These are phyloP conservation scores for Bombus impatiens DNA, from an alignment of 1,140 invertebrate genomes.

Conservation along the genomic window DNA sequence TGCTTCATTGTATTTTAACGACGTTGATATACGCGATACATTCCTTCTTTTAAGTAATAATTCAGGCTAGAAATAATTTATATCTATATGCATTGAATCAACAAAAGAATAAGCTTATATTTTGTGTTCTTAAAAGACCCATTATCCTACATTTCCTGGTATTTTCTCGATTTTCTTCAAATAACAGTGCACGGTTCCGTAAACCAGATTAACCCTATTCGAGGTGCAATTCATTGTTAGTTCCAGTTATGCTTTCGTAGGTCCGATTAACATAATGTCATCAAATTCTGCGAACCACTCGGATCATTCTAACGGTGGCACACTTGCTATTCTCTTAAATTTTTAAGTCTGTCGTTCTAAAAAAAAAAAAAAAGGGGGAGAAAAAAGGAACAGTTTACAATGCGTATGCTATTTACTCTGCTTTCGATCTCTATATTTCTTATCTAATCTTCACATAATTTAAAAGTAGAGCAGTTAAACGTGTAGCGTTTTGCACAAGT, in stretches of 20 bases:
- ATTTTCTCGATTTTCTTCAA: neutral
- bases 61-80: neutral
- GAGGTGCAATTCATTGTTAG: constrained; percentile 13
- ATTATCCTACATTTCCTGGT: neutral
- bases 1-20: neutral
- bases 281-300: neutral
- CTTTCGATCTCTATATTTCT: too few species aligned
- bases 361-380: rapidly evolving
- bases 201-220: neutral
- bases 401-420: too few species aligned
- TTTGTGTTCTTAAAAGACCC: neutral
- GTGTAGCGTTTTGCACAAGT: too few species aligned
- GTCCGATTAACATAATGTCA: constrained; percentile 14
- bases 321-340: neutral
- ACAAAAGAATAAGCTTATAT: neutral
- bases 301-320: neutral
- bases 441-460: too few species aligned
- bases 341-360: neutral
- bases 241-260: constrained; percentile 34
- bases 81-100: neutral
- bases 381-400: too few species aligned
- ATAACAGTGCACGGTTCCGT: neutral
- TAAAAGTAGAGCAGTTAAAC: too few species aligned
- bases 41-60: neutral
- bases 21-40: neutral